Base-by-base conservation (phyloP, 2,113 vertebrate species). In the Cyanistes caeruleus region DNA sequence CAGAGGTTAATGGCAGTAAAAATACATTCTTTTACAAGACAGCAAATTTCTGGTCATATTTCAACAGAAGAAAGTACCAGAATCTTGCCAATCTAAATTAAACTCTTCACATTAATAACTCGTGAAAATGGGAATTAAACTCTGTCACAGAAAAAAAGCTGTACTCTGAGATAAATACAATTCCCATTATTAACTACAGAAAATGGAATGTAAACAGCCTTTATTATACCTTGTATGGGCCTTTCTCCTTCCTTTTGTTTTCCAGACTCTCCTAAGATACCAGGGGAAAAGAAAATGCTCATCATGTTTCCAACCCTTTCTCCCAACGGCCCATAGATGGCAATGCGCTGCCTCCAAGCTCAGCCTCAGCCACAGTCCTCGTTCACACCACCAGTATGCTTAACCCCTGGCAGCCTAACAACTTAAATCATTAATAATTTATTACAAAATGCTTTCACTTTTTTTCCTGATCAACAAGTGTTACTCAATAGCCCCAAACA, bases 261-360 rank as follows among this genome's bases (percentile, higher is more conserved):
- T 37, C 46, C 67, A 82, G 72, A 18, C 30, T 46, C 78, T 46
- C 35, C 18, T 31, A 60, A 52, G 64, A 51, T n/a, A 83, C 2
- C 23, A 24, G 20, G 19, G 35, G 20, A 58, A 78, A 86, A 64
- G 73, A n/a, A 74, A 90, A 48, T 0, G 73, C 43, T 60, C 3
- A 7, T 49, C 56, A 25, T 1, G 3, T 22, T 56, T 53, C 53
- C 77, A 25, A 12, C 53, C 30, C 62, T 83, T 96, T 58, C 92
- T 60, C 7, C 64, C 8, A 21, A 7, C 16, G 72, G 95, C 95
- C 97, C 86, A 79, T 95, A 97, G 96, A 97, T 97, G 95, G 97
- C 97, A 95, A 96, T 94, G 87, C 4, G 51, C 91, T 67, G 92
- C 95, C 81, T 97, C 86, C n/a, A 17, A 84, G 84, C 80, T 23